Evolutionary conservation across 2,113 vertebrate genomes (phyloP).

Genomic region (Electrona antarctica): DNA sequence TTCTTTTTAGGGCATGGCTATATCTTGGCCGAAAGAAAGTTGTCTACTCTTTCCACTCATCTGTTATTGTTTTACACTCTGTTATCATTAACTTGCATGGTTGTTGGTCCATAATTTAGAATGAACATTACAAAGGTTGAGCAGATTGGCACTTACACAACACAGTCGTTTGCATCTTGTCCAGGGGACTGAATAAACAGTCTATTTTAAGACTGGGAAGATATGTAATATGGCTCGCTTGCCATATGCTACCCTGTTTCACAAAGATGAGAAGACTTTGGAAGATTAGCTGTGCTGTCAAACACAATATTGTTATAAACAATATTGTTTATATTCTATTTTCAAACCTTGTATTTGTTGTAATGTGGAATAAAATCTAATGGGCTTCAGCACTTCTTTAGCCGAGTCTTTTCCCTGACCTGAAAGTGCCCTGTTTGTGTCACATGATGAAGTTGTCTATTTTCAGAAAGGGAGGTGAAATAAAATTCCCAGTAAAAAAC

Average conservation of each 20-base stretch:
- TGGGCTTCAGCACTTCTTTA: slow-evolving; percentile 30
- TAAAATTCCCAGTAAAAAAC: slow-evolving; percentile 38
- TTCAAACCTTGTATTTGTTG: slow-evolving; percentile 19
- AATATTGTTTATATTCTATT: slow-evolving; percentile 3
- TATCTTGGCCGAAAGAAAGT: slow-evolving; percentile 49
- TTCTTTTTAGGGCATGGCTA: slow-evolving; percentile 59
- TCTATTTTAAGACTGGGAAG: not conserved
- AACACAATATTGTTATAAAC: slow-evolving; percentile 15
- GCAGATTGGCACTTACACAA: not conserved
- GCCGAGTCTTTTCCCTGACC: slow-evolving; percentile 48
- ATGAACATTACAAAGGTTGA: not conserved
- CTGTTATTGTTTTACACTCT: not conserved
- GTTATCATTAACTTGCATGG: slow-evolving; percentile 15
- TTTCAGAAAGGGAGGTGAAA: slow-evolving; percentile 14
- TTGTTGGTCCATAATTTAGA: slow-evolving; percentile 47
- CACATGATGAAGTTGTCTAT: slow-evolving; percentile 15
- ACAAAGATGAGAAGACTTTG: not conserved
- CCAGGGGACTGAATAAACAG: too few relatives aligned
- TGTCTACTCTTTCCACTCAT: slow-evolving; percentile 6
- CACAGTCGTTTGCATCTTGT: not conserved
- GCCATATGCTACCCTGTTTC: slow-evolving; percentile 2
- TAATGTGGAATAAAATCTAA: slow-evolving; percentile 46
- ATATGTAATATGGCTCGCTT: not conserved
- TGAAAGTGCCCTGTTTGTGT: slow-evolving; percentile 61
- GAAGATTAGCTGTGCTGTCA: not conserved